Evolutionary conservation across 2,113 vertebrate genomes (phyloP).

Genomic region (Noctilio leporinus): DNA sequence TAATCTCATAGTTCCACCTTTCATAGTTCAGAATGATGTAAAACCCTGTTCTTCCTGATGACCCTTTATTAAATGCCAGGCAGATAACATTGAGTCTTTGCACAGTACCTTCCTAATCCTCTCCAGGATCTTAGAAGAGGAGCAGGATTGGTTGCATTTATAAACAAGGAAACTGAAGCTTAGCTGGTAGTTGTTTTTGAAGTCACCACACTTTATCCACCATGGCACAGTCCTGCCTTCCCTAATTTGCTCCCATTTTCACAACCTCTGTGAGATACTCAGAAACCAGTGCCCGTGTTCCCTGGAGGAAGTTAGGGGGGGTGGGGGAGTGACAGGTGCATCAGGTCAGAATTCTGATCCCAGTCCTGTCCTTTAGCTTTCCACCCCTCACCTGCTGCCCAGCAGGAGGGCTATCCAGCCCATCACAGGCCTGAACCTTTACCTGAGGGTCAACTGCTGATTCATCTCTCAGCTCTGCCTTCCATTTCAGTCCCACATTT

Average conservation of each 20-base stretch:
- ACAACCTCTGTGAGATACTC: too few relatives aligned
- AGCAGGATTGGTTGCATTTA: rapidly evolving
- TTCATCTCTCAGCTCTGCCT: not conserved
- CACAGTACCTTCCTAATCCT: not conserved
- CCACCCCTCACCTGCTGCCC: not conserved
- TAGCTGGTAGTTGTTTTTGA: not conserved
- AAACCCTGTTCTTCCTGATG: not conserved
- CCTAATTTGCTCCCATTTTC: not conserved
- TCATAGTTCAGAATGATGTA: not conserved
- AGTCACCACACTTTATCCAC: rapidly evolving
- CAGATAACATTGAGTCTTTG: not conserved
- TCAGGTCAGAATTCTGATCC: not conserved
- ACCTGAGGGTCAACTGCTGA: rapidly evolving
- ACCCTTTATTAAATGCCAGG: not conserved
- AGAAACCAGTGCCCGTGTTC: rapidly evolving
- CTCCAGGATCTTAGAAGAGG: too few relatives aligned
- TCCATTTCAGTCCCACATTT: not conserved
- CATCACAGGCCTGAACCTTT: not conserved
- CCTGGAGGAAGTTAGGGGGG: rapidly evolving
- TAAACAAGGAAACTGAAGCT: rapidly evolving
- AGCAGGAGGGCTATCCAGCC: not conserved
- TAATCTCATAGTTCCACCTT: not conserved
- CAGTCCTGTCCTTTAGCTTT: not conserved
- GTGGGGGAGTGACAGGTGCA: not conserved
- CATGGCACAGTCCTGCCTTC: rapidly evolving